Evolutionary conservation across 1,140 invertebrate species (phyloP), one percentile per base, ranked within the genome.

Genomic region (Oedothorax gibbosus): DNA sequence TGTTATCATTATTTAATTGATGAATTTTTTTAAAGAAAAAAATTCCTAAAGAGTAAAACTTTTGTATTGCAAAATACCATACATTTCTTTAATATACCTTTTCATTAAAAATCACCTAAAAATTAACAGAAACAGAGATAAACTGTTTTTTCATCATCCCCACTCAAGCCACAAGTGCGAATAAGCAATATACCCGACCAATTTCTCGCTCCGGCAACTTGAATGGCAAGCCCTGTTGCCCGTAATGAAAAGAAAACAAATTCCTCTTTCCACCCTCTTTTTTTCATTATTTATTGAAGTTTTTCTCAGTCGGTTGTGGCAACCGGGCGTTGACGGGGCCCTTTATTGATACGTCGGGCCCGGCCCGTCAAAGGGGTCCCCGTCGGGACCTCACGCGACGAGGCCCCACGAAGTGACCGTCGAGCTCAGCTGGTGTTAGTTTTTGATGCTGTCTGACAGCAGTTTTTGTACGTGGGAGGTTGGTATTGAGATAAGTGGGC

Each of bases 201-300:
- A 81, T 81, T 81, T 71, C 11, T 56, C 56, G 56, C 78, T 18
- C 68, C 66, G 21, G 21, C 51, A 64, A 64, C 75, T 77, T 60
- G 35, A 64, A 10, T 77, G 57, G 20, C 75, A 64, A 77, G 18
- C 78, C 78, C 78, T 80, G 78, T 69, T 60, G 56, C 35, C 20
- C 7, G 49, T 82, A 82, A 82, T 82, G 80, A 82, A 82, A 82
- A 82, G 80, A 82, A 82, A 82, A 73, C 80, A 82, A 82, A 82
- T 82, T 82, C 66, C 66, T 64, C 53, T 72, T 73, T 65, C 35
- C 49, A 15, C 2, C 18, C 49, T 50, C 8, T 57, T 69, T 35
- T 35, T 35, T 35, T 35, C 5, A 35, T 35, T 35, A 35, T 35
- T 35, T 35, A 35, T 35, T 35, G 35, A 35, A 35, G 35, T 35